Conservation (phyloP, 2,888 invertebrate species). For the Eremobia ochroleuca region DNA sequence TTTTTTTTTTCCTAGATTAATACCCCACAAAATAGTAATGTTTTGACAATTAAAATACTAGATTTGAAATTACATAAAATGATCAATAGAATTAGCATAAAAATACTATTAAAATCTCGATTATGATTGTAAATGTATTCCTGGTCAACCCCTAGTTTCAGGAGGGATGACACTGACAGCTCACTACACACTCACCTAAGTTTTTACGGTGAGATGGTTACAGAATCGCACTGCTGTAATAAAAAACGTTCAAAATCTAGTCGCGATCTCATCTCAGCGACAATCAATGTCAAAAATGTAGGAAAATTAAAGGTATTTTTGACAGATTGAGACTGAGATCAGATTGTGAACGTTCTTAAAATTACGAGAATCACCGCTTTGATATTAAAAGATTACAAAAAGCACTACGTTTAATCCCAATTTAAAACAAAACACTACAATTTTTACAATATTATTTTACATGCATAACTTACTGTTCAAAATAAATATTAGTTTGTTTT, state of each 20-base stretch:
- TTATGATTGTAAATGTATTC: too few species aligned
- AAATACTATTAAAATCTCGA: too few species aligned
- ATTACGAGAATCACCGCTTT: not conserved
- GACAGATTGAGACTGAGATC: not conserved
- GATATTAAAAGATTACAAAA: not conserved
- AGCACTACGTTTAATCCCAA: not conserved
- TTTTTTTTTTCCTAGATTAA: too few species aligned
- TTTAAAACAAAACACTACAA: not conserved
- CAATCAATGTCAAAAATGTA: not conserved
- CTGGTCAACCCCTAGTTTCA: too few species aligned
- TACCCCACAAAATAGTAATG: too few species aligned
- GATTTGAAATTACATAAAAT: too few species aligned
- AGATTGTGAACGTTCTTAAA: not conserved
- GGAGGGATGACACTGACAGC: too few species aligned
- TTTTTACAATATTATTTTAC: not conserved
- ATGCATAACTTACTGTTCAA: not conserved
- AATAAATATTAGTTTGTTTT: constrained; percentile 7
- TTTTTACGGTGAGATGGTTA: too few species aligned
- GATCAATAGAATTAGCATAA: too few species aligned
- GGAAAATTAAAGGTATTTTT: not conserved
- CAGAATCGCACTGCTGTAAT: too few species aligned
- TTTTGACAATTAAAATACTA: too few species aligned
- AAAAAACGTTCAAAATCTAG: not conserved
- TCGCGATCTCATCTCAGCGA: not conserved
- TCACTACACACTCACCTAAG: too few species aligned